Evolutionary conservation across 2,797 vertebrate species (phyloP), one percentile per base, ranked within the genome.

Genomic region (Erpetoichthys calabaricus): DNA sequence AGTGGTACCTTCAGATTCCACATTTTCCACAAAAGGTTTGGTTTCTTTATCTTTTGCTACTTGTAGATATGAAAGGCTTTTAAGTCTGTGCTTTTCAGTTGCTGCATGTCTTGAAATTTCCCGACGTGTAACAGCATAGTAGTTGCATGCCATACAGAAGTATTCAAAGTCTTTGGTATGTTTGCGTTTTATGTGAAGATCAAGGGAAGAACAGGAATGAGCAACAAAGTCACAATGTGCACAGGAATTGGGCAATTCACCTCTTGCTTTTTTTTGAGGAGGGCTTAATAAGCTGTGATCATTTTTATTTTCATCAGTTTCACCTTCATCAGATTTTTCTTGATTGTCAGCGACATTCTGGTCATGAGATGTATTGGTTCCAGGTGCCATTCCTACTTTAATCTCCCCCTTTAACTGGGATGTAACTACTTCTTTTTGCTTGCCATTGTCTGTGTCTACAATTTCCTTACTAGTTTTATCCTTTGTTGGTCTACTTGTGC

Each of bases 121-220:
- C 58, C 87, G 80, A 54, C 75, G 85, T 5, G 92, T 98, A 63
- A 95, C 89, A 0, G 95, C 90, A 9, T 93, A 97, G 74, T 97
- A 97, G 67, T 86, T 88, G 64, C 96, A 99, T 1, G 92, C 96
- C 74, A 92, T 82, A 68, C 96, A 99, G 53, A 92, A 92, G 59
- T 89, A 98, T 64, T 97, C 90, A 74, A 93, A 98, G 59, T 94
- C 89, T 68, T 81, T 90, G 8, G 87, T 91, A 70, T 99, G 96
- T 50, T 88, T 94, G 67, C 89, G 81, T 65, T 94, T 96, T 60
- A 96, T 66, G 0, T 98, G 96, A 47, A 94, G 78, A 56, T 91
- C 90, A 42, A 99, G 83, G 0, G 94, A 91, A 25, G 89, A 73
- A 8, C 84, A 64, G 41, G 92, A 93, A 59, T 95, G 89, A 60